phyloP scores from a whole-genome alignment of 37 sponge, comb jelly and placozoan genomes.

The Crambe crambe region DNA sequence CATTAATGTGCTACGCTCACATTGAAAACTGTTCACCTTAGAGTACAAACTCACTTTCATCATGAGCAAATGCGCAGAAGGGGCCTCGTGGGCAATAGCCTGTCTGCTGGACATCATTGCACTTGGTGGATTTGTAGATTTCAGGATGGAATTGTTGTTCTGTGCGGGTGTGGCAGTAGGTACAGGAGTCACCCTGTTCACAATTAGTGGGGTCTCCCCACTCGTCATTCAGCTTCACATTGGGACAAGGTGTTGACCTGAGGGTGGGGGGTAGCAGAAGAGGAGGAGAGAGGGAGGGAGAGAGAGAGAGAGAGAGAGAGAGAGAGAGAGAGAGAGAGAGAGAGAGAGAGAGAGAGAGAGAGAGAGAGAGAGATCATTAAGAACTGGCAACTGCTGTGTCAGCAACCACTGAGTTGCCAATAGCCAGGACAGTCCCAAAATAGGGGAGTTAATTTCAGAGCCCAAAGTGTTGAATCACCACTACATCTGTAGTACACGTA shows the following conservation, averaged over 20 bases:
- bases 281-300: background rate
- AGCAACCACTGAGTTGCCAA: too few relatives aligned
- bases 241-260: slow-evolving; percentile 98
- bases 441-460: too few relatives aligned
- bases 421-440: too few relatives aligned
- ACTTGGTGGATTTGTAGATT: slow-evolving; percentile 98
- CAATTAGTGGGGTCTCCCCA: slow-evolving; percentile 96
- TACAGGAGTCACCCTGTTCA: slow-evolving; percentile 85
- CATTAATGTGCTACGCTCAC: too few relatives aligned
- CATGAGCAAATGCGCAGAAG: slow-evolving; percentile 99
- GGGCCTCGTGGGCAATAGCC: slow-evolving; percentile 98
- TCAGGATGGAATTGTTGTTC: slow-evolving; percentile 99
- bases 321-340: background rate
- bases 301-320: background rate
- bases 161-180: slow-evolving; percentile 97
- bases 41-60: slow-evolving; percentile 77
- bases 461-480: too few relatives aligned
- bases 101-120: slow-evolving; percentile 98
- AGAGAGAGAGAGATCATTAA: slow-evolving; percentile 7
- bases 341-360: slow-evolving; percentile 9
- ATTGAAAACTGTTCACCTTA: too few relatives aligned
- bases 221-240: slow-evolving; percentile 94
- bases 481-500: too few relatives aligned
- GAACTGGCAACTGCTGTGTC: too few relatives aligned
- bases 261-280: background rate